Percentiles rank a stretch among this genome's conserved stretches.
phyloP scores from a whole-genome alignment of 2,888 invertebrate species.

The Chaetoderma sp. region DNA sequence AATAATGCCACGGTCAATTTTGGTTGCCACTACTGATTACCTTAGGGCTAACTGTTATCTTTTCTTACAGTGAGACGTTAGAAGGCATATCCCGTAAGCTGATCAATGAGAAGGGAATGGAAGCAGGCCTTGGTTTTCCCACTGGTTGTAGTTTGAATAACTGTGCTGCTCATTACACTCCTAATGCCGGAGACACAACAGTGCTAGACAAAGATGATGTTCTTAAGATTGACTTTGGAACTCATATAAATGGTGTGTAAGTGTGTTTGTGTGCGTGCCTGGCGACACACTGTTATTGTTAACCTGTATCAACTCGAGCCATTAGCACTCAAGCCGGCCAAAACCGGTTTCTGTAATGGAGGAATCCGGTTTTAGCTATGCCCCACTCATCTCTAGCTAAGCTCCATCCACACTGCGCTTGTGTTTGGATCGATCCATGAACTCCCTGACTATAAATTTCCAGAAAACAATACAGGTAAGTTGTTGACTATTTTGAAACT shows the following conservation, averaged over 20 bases:
- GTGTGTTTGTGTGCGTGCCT: background rate
- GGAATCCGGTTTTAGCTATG: no score
- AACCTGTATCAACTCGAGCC: background rate
- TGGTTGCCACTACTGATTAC: no score
- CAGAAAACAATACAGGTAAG: no score
- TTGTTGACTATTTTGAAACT: no score
- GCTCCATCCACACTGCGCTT: no score
- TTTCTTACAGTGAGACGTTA: constrained; percentile 83
- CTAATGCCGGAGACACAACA: constrained; percentile 97
- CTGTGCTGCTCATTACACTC: constrained; percentile 99
- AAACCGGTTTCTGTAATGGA: no score
- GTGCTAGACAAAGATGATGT: constrained; percentile 96
- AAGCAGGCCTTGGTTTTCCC: constrained; percentile 89
- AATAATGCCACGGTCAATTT: no score
- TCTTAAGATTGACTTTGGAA: constrained; percentile 98
- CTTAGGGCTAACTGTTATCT: no score
- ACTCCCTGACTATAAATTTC: no score
- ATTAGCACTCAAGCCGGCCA: no score
- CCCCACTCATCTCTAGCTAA: no score
- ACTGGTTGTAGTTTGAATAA: constrained; percentile 99
- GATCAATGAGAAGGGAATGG: constrained; percentile 94
- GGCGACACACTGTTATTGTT: background rate
- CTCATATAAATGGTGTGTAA: constrained; percentile 88
- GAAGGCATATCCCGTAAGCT: constrained; percentile 91
- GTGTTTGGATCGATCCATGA: no score